phyloP scores from a whole-genome alignment of 2,888 invertebrate genomes.

The Bugula neritina region DNA sequence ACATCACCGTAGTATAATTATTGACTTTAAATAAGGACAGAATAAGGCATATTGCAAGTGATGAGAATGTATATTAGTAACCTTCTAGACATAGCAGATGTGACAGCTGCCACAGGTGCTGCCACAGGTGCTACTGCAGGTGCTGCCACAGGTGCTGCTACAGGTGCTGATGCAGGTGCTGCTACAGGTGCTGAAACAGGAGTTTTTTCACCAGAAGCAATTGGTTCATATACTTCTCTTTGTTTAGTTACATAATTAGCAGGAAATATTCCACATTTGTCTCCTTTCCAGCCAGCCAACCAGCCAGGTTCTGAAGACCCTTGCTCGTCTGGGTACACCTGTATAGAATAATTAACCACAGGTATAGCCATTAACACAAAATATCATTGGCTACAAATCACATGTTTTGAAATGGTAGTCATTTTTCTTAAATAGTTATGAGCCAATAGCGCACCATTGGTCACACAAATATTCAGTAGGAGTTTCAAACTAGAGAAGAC shows the following conservation, averaged over 20 bases:
- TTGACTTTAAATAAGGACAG: too few relatives aligned
- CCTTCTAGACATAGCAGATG: constrained; percentile 18
- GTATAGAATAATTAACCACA: constrained; percentile 1
- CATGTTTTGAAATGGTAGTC: too few relatives aligned
- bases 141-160: background rate
- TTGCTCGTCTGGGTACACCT: constrained; percentile 61
- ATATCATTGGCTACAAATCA: constrained; percentile 2
- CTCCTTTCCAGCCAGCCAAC: constrained; percentile 81
- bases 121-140: background rate
- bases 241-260: constrained; percentile 69
- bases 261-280: constrained; percentile 91
- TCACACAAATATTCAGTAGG: too few relatives aligned
- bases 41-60: too few relatives aligned
- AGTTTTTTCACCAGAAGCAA: background rate
- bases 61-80: too few relatives aligned
- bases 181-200: background rate
- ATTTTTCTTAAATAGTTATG: too few relatives aligned
- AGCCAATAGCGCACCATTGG: too few relatives aligned
- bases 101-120: background rate
- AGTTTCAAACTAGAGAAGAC: too few relatives aligned
- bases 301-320: constrained; percentile 89
- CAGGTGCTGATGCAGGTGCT: background rate
- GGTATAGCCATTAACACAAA: background rate
- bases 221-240: constrained; percentile 16
- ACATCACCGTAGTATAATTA: too few relatives aligned